Evolutionary conservation across 2,113 vertebrate species (phyloP).

Genomic region (Glaucidium brasilianum): DNA sequence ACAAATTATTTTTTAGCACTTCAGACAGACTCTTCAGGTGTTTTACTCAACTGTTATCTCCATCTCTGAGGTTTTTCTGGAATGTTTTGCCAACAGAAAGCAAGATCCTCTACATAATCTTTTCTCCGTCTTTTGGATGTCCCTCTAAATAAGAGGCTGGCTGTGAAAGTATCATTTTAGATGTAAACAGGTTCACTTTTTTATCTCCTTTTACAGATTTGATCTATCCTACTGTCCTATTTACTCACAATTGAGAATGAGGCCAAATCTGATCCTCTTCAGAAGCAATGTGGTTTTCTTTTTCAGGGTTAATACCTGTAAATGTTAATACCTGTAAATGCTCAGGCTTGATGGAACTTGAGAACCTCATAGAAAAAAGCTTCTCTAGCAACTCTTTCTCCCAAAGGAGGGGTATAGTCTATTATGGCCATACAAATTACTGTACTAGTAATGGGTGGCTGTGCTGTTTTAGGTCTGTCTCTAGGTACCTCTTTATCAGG

Average conservation of each 20-base stretch:
- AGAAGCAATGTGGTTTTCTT: neutral
- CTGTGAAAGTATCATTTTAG: neutral
- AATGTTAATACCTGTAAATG: neutral
- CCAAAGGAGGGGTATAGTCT: neutral
- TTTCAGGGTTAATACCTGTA: neutral
- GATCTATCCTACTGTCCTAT: neutral
- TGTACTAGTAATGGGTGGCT: neutral
- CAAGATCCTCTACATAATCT: neutral
- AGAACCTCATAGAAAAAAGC: neutral
- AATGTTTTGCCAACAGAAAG: neutral
- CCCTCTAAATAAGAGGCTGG: neutral
- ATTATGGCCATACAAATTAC: neutral
- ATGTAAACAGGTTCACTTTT: neutral
- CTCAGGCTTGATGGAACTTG: neutral
- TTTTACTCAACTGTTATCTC: neutral
- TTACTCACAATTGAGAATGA: neutral
- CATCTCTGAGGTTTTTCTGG: neutral
- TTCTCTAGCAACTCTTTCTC: neutral
- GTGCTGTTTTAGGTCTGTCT: neutral
- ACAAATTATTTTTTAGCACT: conserved; percentile 44
- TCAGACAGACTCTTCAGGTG: neutral
- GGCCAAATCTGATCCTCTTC: neutral
- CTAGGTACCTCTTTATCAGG: neutral
- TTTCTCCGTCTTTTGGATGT: neutral
- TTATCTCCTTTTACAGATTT: neutral